Percentiles rank a stretch among this genome's conserved stretches.
Evolutionary conservation across 2,113 vertebrate species (phyloP).

Genomic region (Hippolais icterina): DNA sequence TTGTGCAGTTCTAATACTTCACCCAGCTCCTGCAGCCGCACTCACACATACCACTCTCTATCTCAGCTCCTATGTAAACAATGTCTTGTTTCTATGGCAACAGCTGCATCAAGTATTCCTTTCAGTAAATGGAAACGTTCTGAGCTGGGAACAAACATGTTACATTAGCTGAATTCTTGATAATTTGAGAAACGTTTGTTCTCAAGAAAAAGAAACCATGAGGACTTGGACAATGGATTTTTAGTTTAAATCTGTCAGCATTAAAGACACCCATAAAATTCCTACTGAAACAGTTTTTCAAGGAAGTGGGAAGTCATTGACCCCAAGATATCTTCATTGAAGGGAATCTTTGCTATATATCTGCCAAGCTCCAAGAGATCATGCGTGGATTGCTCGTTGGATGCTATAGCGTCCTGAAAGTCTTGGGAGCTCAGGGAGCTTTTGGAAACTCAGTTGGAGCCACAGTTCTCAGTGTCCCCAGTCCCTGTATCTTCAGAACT

Average conservation of each 20-base stretch:
- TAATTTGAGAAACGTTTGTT: background rate
- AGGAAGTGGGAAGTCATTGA: background rate
- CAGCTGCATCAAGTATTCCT: conserved; percentile 27
- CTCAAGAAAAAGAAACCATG: background rate
- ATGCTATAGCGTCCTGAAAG: background rate
- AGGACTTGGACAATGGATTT: background rate
- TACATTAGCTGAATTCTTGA: background rate
- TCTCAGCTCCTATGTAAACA: conserved; percentile 35
- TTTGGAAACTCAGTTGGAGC: background rate
- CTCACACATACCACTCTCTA: background rate
- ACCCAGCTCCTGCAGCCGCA: background rate
- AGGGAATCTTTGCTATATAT: background rate
- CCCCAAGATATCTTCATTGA: background rate
- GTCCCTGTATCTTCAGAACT: background rate
- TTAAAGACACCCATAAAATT: background rate
- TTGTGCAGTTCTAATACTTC: background rate
- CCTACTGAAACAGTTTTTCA: background rate
- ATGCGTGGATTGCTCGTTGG: fast-evolving
- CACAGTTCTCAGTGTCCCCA: background rate
- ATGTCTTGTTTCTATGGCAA: conserved; percentile 51
- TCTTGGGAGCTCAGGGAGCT: background rate
- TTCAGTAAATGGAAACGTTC: conserved; percentile 21
- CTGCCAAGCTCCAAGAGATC: background rate
- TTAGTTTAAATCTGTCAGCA: background rate
- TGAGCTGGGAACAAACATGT: conserved; percentile 2